Evolutionary conservation across 2,797 vertebrate genomes (phyloP).

Genomic region (Apogon talboti): DNA sequence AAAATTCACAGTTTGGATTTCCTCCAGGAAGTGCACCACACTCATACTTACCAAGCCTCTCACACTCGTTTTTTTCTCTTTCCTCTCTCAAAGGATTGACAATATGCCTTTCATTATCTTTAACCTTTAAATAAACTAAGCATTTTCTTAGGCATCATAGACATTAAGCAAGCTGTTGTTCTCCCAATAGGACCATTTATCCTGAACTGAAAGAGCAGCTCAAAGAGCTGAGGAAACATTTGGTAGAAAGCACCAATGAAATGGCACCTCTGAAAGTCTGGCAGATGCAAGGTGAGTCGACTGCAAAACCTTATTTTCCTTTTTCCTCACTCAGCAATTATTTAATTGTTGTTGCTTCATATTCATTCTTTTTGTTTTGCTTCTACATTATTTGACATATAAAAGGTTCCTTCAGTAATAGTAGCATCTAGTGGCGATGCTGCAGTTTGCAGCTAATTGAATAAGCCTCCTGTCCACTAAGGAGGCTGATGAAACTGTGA

Average conservation of each 20-base stretch:
- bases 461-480: too few species aligned
- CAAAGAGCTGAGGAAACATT: slow-evolving; percentile 94
- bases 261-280: slow-evolving; percentile 99
- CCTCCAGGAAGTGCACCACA: slow-evolving; percentile 40
- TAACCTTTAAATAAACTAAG: slow-evolving; percentile 30
- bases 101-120: slow-evolving; percentile 21
- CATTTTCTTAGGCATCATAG: slow-evolving; percentile 16
- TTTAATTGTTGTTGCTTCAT: too few species aligned
- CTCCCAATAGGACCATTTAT: slow-evolving; percentile 81
- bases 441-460: too few species aligned
- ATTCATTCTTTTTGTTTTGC: too few species aligned
- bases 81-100: slow-evolving; percentile 24
- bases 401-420: too few species aligned
- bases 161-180: slow-evolving; percentile 18
- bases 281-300: slow-evolving; percentile 93
- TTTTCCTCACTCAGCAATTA: slow-evolving; percentile 5
- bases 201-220: slow-evolving; percentile 92
- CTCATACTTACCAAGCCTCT: slow-evolving; percentile 27
- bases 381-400: too few species aligned
- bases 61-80: background rate
- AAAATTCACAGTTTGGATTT: slow-evolving; percentile 59
- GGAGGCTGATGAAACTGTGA: too few species aligned
- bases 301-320: slow-evolving; percentile 1
- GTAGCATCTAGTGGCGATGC: too few species aligned
- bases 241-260: slow-evolving; percentile 98